Conservation (phyloP, 2,888 invertebrate genomes). For the Strigamia crassipes region DNA sequence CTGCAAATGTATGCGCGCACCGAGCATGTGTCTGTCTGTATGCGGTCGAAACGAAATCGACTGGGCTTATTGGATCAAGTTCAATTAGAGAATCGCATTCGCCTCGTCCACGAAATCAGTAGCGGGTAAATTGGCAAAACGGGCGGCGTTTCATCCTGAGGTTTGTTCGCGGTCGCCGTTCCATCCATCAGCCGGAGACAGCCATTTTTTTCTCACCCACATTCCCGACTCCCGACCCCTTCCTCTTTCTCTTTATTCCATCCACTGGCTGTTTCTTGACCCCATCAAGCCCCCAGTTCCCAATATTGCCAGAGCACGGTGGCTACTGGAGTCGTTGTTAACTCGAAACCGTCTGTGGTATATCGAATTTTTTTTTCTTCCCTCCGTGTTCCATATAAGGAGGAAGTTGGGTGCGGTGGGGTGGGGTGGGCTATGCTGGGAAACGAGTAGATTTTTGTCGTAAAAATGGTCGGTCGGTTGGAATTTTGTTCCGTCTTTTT, state of each 20-base stretch:
- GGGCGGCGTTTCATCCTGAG: neutral
- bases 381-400: neutral
- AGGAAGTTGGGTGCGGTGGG: neutral
- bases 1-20: neutral
- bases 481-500: slow-evolving; percentile 1
- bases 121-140: neutral
- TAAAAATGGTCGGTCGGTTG: neutral
- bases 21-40: neutral
- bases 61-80: slow-evolving; percentile 6
- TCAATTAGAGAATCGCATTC: slow-evolving; percentile 6
- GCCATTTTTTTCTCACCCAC: neutral
- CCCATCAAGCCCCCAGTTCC: slow-evolving; percentile 10
- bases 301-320: neutral
- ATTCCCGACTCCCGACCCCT: neutral
- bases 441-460: neutral
- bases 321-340: slow-evolving; percentile 10
- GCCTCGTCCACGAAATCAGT: neutral
- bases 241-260: neutral
- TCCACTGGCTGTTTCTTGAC: slow-evolving; percentile 2
- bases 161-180: neutral
- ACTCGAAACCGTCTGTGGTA: slow-evolving; percentile 5
- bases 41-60: slow-evolving; percentile 11
- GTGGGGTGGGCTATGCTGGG: too few relatives aligned
- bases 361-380: slow-evolving; percentile 2
- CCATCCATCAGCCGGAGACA: neutral